phyloP scores from a whole-genome alignment of 1,140 invertebrate species.

The Papilio dardanus region DNA sequence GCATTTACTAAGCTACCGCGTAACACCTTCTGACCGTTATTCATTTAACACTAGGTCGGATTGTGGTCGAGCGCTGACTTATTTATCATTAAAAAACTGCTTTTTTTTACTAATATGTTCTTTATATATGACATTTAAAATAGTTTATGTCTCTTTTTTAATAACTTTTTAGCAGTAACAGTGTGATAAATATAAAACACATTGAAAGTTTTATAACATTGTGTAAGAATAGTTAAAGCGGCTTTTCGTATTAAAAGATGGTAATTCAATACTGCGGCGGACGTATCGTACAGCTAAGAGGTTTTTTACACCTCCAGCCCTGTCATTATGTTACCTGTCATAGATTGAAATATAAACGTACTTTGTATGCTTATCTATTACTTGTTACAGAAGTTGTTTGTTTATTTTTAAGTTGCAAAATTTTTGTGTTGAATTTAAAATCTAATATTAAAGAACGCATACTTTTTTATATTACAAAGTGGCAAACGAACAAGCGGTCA shows the following conservation, averaged over 20 bases:
- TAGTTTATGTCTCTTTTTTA: no score
- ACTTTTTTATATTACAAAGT: no score
- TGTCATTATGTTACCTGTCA: not conserved
- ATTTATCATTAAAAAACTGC: no score
- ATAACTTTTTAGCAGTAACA: no score
- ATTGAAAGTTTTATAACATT: not conserved
- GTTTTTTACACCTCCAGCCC: slow-evolving; percentile 17
- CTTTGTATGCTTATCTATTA: not conserved
- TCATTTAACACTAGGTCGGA: no score
- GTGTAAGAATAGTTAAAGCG: not conserved
- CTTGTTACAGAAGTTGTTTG: not conserved
- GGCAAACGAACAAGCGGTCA: no score
- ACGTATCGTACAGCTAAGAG: slow-evolving; percentile 5
- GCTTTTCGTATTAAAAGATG: not conserved
- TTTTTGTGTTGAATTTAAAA: not conserved
- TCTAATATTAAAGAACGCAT: not conserved
- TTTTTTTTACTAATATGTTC: no score
- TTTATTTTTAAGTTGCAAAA: not conserved
- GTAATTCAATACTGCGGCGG: not conserved
- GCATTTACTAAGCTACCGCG: no score
- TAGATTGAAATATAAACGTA: not conserved
- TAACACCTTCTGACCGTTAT: no score
- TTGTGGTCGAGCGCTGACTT: no score
- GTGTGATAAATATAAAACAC: not conserved
- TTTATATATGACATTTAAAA: no score